A percentile compares a stretch with the other conserved stretches of the same genome.
phyloP scores from a whole-genome alignment of 2,888 invertebrate species.

The Andrena chrysosceles region DNA sequence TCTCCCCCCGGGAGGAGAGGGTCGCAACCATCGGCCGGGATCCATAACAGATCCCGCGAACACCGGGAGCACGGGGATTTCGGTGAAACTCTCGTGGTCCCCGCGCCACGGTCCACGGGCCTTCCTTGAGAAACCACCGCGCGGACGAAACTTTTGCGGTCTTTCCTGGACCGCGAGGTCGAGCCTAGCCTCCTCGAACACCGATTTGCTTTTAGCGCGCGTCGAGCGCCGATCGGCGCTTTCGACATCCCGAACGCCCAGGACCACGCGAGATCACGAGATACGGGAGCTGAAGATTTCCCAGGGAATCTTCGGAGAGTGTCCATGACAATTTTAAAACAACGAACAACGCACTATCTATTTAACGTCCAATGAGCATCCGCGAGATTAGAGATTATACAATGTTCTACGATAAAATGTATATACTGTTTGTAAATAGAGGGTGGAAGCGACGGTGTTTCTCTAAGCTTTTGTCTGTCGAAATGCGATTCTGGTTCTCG shows the following conservation, averaged over 20 bases:
- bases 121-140: background rate
- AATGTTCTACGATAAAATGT: background rate
- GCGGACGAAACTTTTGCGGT: slow-evolving; percentile 69
- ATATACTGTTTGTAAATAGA: slow-evolving; percentile 26
- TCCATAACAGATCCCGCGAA: slow-evolving; percentile 9
- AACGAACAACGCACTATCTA: slow-evolving; percentile 18
- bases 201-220: slow-evolving; percentile 74
- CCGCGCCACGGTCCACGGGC: slow-evolving; percentile 19
- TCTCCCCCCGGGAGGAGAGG: slow-evolving; percentile 18
- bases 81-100: slow-evolving; percentile 21
- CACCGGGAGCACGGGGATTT: slow-evolving; percentile 4
- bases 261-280: too few relatives aligned
- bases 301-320: background rate
- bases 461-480: background rate
- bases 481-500: background rate
- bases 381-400: background rate
- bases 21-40: background rate
- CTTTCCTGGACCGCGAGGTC: slow-evolving; percentile 52
- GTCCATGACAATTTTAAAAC: slow-evolving; percentile 33
- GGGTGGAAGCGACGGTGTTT: background rate
- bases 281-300: background rate
- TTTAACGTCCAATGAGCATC: background rate
- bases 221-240: slow-evolving; percentile 23
- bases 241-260: background rate
- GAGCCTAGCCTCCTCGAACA: slow-evolving; percentile 66